phyloP scores from a whole-genome alignment of 2,797 vertebrate species.

The Vespertilio murinus region DNA sequence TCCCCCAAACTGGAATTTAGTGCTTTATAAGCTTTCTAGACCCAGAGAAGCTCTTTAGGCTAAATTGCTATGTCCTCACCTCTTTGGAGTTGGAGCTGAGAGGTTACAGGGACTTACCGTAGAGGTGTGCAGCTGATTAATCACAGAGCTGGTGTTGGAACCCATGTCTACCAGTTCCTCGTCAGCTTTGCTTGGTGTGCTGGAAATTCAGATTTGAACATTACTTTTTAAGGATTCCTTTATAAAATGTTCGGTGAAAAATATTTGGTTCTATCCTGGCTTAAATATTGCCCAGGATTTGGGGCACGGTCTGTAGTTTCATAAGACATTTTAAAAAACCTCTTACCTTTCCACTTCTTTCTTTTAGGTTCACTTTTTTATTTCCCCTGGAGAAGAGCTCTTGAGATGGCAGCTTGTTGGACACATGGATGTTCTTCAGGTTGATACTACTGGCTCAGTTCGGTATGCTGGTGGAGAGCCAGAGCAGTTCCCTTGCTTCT shows the following conservation, averaged over 20 bases:
- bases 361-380: conserved; percentile 71
- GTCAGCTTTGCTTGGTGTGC: neutral
- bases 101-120: neutral
- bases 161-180: neutral
- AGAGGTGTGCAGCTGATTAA: neutral
- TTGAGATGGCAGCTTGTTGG: conserved; percentile 46
- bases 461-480: neutral
- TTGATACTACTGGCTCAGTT: neutral
- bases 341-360: conserved; percentile 61
- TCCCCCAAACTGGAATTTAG: neutral
- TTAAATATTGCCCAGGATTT: neutral
- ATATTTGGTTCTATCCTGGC: neutral
- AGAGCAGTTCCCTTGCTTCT: neutral
- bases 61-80: neutral
- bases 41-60: neutral
- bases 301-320: neutral
- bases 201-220: conserved; percentile 29
- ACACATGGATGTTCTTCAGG: conserved; percentile 32
- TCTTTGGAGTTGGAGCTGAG: neutral
- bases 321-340: conserved; percentile 9
- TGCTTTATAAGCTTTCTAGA: conserved; percentile 5
- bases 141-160: neutral
- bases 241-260: neutral
- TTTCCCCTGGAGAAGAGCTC: conserved; percentile 51
- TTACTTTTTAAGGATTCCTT: conserved; percentile 15